Percentiles rank a stretch among this genome's conserved stretches.
Evolutionary conservation across 2,797 vertebrate genomes (phyloP).

Genomic region (Hydrocynus forskahlii): DNA sequence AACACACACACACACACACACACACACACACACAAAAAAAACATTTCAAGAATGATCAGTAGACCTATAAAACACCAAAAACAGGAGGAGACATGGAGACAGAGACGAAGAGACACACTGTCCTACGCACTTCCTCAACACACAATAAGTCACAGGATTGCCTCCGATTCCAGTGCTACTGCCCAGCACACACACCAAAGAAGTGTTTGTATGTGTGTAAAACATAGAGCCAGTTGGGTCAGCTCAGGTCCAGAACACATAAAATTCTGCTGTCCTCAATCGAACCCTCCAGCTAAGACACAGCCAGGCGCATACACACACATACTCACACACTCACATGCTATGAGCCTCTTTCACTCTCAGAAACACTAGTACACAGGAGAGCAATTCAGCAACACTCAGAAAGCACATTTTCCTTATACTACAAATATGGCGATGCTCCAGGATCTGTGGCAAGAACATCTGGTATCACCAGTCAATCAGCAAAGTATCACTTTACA

Average conservation of each 20-base stretch:
- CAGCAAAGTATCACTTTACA: too few relatives aligned
- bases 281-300: constrained; percentile 51
- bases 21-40: constrained; percentile 67
- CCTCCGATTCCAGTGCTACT: constrained; percentile 1
- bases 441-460: neutral
- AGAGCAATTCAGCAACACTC: constrained; percentile 32
- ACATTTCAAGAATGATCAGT: constrained; percentile 73
- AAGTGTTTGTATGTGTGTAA: constrained; percentile 67
- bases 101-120: constrained; percentile 64
- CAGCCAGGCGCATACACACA: constrained; percentile 36
- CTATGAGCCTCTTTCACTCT: constrained; percentile 20
- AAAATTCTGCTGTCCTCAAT: constrained; percentile 66
- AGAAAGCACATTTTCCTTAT: neutral
- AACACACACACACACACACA: constrained; percentile 61
- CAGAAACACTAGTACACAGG: constrained; percentile 1
- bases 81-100: constrained; percentile 55
- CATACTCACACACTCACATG: constrained; percentile 32
- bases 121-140: constrained; percentile 69
- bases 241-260: constrained; percentile 76
- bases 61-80: constrained; percentile 70
- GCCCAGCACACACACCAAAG: constrained; percentile 60
- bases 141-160: constrained; percentile 40
- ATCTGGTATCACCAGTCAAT: neutral
- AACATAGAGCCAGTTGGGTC: constrained; percentile 74
- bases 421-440: neutral